Evolutionary conservation across 2,888 invertebrate species (phyloP), one percentile per base, ranked within the genome.

Genomic region (Rotaria sp.): DNA sequence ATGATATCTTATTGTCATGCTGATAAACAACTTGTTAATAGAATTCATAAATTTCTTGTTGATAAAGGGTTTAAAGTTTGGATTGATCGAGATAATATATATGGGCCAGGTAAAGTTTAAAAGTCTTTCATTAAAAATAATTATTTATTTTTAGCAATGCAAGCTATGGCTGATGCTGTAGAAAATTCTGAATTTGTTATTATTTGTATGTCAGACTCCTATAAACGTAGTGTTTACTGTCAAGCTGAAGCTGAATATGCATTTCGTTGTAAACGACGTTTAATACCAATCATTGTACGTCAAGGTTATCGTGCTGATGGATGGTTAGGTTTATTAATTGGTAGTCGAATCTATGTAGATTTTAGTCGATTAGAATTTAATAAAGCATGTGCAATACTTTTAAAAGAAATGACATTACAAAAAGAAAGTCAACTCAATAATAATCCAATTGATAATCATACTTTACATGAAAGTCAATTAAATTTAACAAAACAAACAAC

Each of bases 161-260:
- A 90, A 38, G 89, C 89, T 3, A 90, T 90, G 90, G 90, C 90
- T 2, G 88, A 88, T 11, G 90, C 90, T 3, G 89, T 90, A 26
- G 90, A 90, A 87, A 89, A 90, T 80, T 88, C 90, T 5, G 89
- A 89, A 10, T 89, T 90, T 2, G 90, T 90, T 5, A 87, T 90
- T 11, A 85, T 90, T 15, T 90, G 90, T 87, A 89, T 90, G 89
- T 90, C 90, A 0, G 90, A 90, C 86, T 89, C 89, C 87, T 90
- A 90, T 87, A 90, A 90, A 87, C 88, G 89, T 87, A 90, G 90
- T 86, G 67, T 35, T 67, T 67, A 67, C 38, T 67, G 67, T 67
- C 67, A 67, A 67, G 67, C 67, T 35, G 67, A 67, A 67, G 67
- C 67, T 67, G 67, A 67, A 67, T 67, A 67, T 35, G 67, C 67